Base-by-base conservation (phyloP, 2,888 invertebrate genomes). In the Pristionchus entomophagus region DNA sequence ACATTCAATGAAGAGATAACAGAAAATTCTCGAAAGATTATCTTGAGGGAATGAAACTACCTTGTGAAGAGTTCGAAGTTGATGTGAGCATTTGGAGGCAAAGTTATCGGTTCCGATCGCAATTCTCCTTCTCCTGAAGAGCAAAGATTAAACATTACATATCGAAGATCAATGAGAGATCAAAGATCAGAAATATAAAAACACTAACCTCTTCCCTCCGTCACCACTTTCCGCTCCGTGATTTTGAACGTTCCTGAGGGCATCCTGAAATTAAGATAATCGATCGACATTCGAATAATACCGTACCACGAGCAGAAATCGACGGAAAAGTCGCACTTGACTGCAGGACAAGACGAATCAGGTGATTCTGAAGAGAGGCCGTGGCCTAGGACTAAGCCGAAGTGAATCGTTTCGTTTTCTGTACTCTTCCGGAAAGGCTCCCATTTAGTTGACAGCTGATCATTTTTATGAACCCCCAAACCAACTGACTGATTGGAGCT, bases 281-380 rank as follows among this genome's bases (percentile, higher is more conserved):
- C 35, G 35, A 29, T 32, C n/a, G 35, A 32, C 29, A 26, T n/a
- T 6, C 14, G 29, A 26, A 26, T 41, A 45, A 14, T 45, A 49
- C 26, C 26, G 65, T 49, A 78, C 78, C 78, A 78, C n/a, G 78
- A 78, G 32, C 78, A 78, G 29, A 49, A 78, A 78, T 78, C 78
- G 32, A 45, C 26, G 14, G 78, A 78, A 49, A 78, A 78, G 22
- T 78, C 49, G 26, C 78, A 78, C 29, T 78, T 45, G 6, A 78
- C 49, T n/a, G 78, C 78, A 10, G 78, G 78, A 29, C 78, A 78
- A 14, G 78, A 78, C 6, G 26, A 6, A 10, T 73, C 32, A 12
- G 32, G 14, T 41, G 73, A n/a, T 73, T 41, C 73, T 73, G 38
- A 12, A 29, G 32, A 62, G 22, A 56, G 1, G n/a, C n/a, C n/a